Conservation (phyloP, 2,113 vertebrate species). For the Chlorodrepanis virens region DNA sequence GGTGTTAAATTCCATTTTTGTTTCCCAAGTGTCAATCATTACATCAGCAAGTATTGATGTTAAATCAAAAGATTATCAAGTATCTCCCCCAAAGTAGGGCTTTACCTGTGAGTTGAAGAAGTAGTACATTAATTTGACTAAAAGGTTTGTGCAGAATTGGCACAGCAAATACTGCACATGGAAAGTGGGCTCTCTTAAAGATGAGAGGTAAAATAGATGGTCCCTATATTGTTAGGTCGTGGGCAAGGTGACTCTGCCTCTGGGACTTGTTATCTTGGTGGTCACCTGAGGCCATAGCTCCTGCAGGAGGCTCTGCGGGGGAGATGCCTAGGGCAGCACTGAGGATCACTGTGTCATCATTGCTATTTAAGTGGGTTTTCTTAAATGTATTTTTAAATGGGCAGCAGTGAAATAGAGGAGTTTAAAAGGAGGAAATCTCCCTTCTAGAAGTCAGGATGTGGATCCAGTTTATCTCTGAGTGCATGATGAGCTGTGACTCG, state of each 20-base stretch:
- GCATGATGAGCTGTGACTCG: accelerated
- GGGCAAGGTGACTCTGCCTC: background rate
- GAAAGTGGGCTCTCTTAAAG: background rate
- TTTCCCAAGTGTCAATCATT: background rate
- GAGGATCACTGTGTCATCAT: background rate
- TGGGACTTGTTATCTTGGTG: background rate
- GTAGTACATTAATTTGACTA: background rate
- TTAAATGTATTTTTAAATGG: background rate
- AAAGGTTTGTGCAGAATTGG: background rate
- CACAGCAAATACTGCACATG: background rate
- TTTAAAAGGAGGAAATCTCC: background rate
- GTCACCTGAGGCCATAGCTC: background rate
- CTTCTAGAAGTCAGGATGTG: background rate
- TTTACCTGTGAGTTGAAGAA: background rate
- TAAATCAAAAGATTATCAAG: background rate
- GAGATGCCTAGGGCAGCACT: background rate
- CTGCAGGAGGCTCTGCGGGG: background rate
- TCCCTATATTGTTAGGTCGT: background rate
- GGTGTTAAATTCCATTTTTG: background rate
- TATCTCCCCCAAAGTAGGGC: background rate
- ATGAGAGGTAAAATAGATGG: background rate
- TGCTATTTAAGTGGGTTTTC: background rate
- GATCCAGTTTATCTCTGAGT: background rate
- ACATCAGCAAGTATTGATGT: background rate
- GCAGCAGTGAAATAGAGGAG: background rate